Percentiles rank a stretch among this genome's conserved stretches.
Evolutionary conservation across 2,797 vertebrate genomes (phyloP).

Genomic region (Leucoraja ocellata): DNA sequence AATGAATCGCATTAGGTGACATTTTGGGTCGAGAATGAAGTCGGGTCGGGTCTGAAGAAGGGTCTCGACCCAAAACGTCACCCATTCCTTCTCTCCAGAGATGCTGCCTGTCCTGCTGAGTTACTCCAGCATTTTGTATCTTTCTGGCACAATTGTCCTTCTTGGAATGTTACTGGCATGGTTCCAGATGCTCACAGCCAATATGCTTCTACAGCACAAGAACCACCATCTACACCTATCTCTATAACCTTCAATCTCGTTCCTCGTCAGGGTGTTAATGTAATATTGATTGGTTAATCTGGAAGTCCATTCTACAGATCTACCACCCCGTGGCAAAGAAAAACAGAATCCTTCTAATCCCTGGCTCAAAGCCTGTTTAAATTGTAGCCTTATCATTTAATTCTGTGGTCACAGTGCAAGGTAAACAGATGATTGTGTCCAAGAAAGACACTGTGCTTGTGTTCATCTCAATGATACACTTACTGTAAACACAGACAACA

Average conservation of each 20-base stretch:
- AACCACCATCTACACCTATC: background rate
- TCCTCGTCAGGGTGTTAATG: background rate
- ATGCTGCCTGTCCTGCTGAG: too few relatives aligned
- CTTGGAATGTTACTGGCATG: background rate
- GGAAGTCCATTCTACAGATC: background rate
- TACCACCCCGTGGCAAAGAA: background rate
- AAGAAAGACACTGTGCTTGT: background rate
- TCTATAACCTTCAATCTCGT: background rate
- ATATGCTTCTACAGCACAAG: background rate
- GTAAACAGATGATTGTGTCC: background rate
- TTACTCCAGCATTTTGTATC: too few relatives aligned
- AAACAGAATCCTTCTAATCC: conserved; percentile 7
- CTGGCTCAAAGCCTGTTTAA: background rate
- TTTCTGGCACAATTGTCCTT: background rate
- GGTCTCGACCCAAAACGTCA: too few relatives aligned
- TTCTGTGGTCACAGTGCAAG: background rate
- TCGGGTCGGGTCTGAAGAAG: too few relatives aligned
- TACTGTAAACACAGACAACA: background rate
- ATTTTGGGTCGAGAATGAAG: too few relatives aligned
- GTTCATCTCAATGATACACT: background rate
- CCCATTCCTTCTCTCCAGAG: too few relatives aligned
- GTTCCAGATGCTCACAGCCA: background rate
- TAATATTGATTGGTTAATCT: conserved; percentile 7
- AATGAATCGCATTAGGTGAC: too few relatives aligned
- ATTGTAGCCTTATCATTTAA: conserved; percentile 6